Evolutionary conservation across 2,797 vertebrate species (phyloP).

Genomic region (Chiroxiphia lanceolata): DNA sequence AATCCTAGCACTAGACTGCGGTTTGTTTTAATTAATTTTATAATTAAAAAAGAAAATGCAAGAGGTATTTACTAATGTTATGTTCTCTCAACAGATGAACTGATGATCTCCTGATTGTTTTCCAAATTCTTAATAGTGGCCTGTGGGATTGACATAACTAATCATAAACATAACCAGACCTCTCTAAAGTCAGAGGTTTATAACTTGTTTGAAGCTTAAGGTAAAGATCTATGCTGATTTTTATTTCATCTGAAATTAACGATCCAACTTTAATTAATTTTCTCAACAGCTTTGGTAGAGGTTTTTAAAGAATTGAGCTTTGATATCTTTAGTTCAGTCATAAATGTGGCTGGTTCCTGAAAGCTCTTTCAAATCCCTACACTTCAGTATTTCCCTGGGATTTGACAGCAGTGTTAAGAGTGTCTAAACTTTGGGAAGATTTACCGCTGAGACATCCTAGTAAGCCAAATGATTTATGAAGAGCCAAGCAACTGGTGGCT

Average conservation of each 20-base stretch:
- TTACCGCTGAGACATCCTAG: not conserved
- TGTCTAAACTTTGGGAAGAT: not conserved
- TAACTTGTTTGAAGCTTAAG: not conserved
- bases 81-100: not conserved
- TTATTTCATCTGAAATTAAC: not conserved
- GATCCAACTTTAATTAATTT: not conserved
- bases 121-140: not conserved
- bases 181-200: not conserved
- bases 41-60: not conserved
- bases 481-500: not conserved
- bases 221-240: not conserved
- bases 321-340: not conserved
- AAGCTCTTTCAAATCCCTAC: not conserved
- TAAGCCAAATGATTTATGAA: not conserved
- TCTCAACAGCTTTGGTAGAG: not conserved
- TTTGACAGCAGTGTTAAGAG: not conserved
- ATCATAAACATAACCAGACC: not conserved
- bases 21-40: not conserved
- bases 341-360: not conserved
- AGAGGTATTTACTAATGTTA: not conserved
- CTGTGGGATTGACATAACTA: not conserved
- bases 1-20: not conserved
- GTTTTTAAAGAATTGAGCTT: not conserved
- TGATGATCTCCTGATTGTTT: not conserved
- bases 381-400: not conserved